These are phyloP conservation scores for Anabas testudineus DNA, from an alignment of 2,797 vertebrate species.

Conservation along the genomic window DNA sequence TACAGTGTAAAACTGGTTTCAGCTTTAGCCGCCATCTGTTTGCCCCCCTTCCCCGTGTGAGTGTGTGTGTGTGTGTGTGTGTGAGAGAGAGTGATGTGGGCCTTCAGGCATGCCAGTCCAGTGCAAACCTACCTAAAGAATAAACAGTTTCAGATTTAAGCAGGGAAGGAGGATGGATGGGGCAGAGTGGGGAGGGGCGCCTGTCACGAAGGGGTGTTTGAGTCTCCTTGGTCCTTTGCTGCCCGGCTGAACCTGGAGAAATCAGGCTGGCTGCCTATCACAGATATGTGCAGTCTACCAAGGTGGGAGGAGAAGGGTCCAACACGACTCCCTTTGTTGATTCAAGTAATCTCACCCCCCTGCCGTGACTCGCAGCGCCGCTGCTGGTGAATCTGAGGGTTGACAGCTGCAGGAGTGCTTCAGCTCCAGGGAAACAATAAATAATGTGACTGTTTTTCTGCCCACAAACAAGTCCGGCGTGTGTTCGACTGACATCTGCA, in stretches of 20 bases:
- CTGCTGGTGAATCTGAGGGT: slow-evolving; percentile 39
- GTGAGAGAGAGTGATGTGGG: slow-evolving; percentile 7
- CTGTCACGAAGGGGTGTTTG: not conserved
- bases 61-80: slow-evolving; percentile 10
- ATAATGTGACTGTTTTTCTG: slow-evolving; percentile 30
- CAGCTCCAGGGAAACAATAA: slow-evolving; percentile 57
- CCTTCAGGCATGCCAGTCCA: slow-evolving; percentile 61
- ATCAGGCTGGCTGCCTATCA: slow-evolving; percentile 30
- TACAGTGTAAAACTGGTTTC: slow-evolving; percentile 79
- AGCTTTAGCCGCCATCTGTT: slow-evolving; percentile 33
- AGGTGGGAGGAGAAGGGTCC: slow-evolving; percentile 31
- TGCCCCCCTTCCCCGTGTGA: not conserved
- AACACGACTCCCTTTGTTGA: slow-evolving; percentile 40
- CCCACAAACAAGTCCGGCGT: slow-evolving; percentile 19
- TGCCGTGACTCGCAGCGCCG: slow-evolving; percentile 27
- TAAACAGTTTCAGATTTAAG: slow-evolving; percentile 54
- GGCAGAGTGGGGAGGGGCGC: not conserved
- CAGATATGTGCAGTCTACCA: slow-evolving; percentile 52
- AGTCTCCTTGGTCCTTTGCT: slow-evolving; percentile 38
- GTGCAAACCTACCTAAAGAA: slow-evolving; percentile 78
- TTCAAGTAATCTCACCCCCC: slow-evolving; percentile 79
- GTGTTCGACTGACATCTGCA: slow-evolving; percentile 30
- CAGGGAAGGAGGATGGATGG: slow-evolving; percentile 10
- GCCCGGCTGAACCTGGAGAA: slow-evolving; percentile 14
- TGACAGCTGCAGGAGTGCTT: slow-evolving; percentile 29